Conservation (phyloP, 2,888 invertebrate genomes). For the Coenonympha glycerion region DNA sequence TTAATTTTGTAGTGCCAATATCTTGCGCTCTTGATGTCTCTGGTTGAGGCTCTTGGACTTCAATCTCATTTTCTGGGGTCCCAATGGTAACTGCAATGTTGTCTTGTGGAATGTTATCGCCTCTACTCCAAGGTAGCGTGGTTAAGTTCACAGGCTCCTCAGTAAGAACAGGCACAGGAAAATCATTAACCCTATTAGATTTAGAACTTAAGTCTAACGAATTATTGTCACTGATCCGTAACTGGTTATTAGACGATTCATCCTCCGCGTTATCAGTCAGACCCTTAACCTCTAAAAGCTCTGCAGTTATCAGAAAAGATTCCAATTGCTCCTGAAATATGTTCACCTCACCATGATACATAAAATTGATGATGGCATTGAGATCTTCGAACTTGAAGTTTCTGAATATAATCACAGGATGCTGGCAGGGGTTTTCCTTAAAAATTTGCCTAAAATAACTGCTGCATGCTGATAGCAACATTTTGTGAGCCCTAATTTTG, state of each 20-base stretch:
- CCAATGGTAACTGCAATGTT: constrained; percentile 37
- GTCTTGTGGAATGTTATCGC: constrained; percentile 57
- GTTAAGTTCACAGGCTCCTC: constrained; percentile 70
- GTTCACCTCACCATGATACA: constrained; percentile 89
- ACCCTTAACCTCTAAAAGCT: constrained; percentile 84
- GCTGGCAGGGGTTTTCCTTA: constrained; percentile 86
- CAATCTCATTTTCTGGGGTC: constrained; percentile 45
- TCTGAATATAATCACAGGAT: constrained; percentile 87
- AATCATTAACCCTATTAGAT: constrained; percentile 48
- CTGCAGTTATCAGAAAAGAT: constrained; percentile 86
- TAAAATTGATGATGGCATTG: constrained; percentile 85
- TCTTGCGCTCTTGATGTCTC: constrained; percentile 47
- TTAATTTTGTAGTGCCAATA: constrained; percentile 37
- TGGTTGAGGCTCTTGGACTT: constrained; percentile 40
- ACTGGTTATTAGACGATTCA: constrained; percentile 53
- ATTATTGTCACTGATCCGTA: constrained; percentile 51
- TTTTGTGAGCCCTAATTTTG: constrained; percentile 88
- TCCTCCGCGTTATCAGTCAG: constrained; percentile 78
- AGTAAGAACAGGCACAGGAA: constrained; percentile 45
- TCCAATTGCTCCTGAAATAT: constrained; percentile 86
- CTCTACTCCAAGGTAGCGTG: constrained; percentile 52
- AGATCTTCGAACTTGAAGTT: constrained; percentile 86
- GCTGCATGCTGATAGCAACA: constrained; percentile 89
- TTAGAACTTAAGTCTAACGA: constrained; percentile 67
- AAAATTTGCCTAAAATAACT: constrained; percentile 84